Base-by-base conservation (phyloP, 2,888 invertebrate species). In the Tiliacea aurago region DNA sequence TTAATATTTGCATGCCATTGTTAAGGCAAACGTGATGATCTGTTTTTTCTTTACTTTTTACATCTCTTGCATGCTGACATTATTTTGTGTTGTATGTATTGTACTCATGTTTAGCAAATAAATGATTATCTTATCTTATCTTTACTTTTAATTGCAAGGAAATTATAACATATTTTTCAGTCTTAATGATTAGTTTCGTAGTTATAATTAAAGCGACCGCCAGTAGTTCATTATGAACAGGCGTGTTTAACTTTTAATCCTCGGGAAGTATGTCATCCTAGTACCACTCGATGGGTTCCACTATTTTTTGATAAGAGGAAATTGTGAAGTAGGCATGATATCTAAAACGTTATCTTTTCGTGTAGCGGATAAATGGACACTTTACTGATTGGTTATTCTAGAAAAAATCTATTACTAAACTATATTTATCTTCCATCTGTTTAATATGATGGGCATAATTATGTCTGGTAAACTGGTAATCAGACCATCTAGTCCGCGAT, bases 271-370 rank as follows among this genome's bases (percentile, higher is more conserved):
- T 76, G 80, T 18, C 73, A 61, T 56, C 80, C 76, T 80, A 62
- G 80, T 62, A 73, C 23, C 53, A 80, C 73, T 76, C 13, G 13
- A 80, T 33, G 18, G n/a, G 73, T 56, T 80, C 53, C 61, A 45
- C 80, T 73, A 80, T 73, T 73, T 79, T 73, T 43, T 55, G 73
- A 76, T 80, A 76, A 62, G 33, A 62, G 61, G 61, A 73, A 49
- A 73, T 45, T 76, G 61, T 80, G 55, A 80, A 76, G 73, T 62
- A 62, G 41, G 47, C 33, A 18, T 23, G 28, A 28, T 76, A 76
- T 76, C 75, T 47, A 23, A 20, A 49, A 15, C 55, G 49, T 80
- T 76, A 76, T 76, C 80, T 56, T n/a, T 73, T 55, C n/a, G 20
- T 43, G 49, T 76, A 56, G 23, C 11, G 73, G 47, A 76, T 80